These are phyloP conservation scores for Choreutis nemorana DNA, from an alignment of 2,888 invertebrate species.

Conservation along the genomic window DNA sequence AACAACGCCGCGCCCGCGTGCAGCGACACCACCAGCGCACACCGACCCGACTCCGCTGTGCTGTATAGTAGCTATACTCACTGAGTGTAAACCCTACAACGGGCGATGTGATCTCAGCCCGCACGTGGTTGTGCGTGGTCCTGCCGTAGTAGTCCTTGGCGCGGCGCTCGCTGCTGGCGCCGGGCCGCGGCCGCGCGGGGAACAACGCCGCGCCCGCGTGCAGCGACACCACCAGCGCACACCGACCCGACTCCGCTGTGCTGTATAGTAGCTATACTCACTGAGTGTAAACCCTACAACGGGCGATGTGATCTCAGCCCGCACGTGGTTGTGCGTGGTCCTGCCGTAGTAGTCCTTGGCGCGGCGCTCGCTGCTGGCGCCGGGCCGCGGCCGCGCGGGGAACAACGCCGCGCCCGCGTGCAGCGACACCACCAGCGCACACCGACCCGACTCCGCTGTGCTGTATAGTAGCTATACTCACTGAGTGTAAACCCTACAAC, in stretches of 20 bases:
- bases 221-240: slow-evolving; percentile 78
- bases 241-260: no score
- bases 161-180: slow-evolving; percentile 30
- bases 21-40: slow-evolving; percentile 78
- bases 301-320: slow-evolving; percentile 74
- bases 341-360: slow-evolving; percentile 54
- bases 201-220: slow-evolving; percentile 79
- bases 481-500: slow-evolving; percentile 78
- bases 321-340: slow-evolving; percentile 51
- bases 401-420: slow-evolving; percentile 79
- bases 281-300: slow-evolving; percentile 78
- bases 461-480: no score
- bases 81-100: slow-evolving; percentile 78
- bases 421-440: slow-evolving; percentile 78
- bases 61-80: no score
- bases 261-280: no score
- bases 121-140: slow-evolving; percentile 51
- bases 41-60: no score
- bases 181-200: slow-evolving; percentile 56
- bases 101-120: slow-evolving; percentile 74
- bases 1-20: slow-evolving; percentile 79
- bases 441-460: no score
- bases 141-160: slow-evolving; percentile 54
- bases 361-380: slow-evolving; percentile 30
- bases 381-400: slow-evolving; percentile 56